These are phyloP conservation scores for Bovichtus variegatus DNA, from an alignment of 2,797 vertebrate species.

Conservation along the genomic window DNA sequence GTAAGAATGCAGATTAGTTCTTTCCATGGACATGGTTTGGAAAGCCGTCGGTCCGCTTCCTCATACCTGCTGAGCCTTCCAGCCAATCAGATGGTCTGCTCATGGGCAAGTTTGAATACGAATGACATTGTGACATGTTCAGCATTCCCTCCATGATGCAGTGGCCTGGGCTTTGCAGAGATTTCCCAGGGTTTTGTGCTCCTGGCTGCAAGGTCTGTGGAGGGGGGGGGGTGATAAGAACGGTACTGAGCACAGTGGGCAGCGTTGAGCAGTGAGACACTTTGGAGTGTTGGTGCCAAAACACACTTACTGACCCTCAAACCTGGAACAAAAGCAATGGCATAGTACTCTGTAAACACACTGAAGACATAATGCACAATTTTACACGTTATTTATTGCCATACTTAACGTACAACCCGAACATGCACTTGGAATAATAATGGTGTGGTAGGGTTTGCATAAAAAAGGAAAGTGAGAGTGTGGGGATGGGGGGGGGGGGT, in stretches of 20 bases:
- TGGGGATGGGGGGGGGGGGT: not conserved
- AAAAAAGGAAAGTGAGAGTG: not conserved
- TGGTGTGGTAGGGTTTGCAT: not conserved
- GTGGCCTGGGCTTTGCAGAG: conserved; percentile 31
- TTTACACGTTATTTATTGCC: not conserved
- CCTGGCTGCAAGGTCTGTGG: conserved; percentile 25
- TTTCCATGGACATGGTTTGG: conserved; percentile 39
- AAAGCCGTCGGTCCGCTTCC: conserved; percentile 57
- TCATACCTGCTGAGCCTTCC: conserved; percentile 70
- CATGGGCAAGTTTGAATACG: conserved; percentile 74
- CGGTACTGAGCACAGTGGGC: conserved; percentile 15
- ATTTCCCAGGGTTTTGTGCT: conserved; percentile 65
- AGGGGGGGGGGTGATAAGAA: conserved; percentile 13
- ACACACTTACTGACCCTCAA: conserved; percentile 23
- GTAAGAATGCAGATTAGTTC: conserved; percentile 56
- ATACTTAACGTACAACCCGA: not conserved
- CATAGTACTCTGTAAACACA: conserved; percentile 7
- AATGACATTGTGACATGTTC: conserved; percentile 73
- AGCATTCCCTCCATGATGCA: conserved; percentile 69
- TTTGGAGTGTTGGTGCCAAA: conserved; percentile 14
- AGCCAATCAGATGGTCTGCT: conserved; percentile 57
- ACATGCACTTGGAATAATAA: not conserved
- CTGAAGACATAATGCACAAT: conserved; percentile 15
- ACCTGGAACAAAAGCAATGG: conserved; percentile 7
- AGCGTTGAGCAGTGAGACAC: conserved; percentile 17